These are phyloP conservation scores for Lagenorhynchus albirostris DNA, from an alignment of 2,113 vertebrate genomes.

Conservation along the genomic window DNA sequence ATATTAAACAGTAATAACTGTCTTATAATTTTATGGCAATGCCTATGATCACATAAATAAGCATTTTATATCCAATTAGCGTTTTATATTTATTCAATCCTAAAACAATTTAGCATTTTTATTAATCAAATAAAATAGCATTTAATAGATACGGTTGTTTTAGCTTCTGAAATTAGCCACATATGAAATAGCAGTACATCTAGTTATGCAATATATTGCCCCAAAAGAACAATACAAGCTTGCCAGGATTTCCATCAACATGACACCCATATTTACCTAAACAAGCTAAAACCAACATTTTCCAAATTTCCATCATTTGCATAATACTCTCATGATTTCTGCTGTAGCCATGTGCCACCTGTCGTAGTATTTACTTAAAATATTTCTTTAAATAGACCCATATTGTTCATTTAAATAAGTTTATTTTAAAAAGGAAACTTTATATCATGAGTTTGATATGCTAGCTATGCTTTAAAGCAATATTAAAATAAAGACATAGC, in stretches of 20 bases:
- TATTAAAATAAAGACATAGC: constrained; percentile 33
- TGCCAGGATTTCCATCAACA: constrained; percentile 37
- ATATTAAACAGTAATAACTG: constrained; percentile 77
- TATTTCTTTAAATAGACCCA: constrained; percentile 1
- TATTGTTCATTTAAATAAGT: constrained; percentile 30
- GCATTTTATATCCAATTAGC: constrained; percentile 77
- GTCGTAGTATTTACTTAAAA: neutral
- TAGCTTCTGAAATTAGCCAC: constrained; percentile 70
- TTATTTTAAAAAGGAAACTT: constrained; percentile 29
- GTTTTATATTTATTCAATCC: constrained; percentile 78
- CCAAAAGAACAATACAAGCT: constrained; percentile 60
- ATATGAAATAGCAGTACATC: constrained; percentile 69
- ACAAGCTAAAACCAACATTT: constrained; percentile 46
- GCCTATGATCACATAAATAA: constrained; percentile 75
- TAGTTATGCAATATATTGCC: constrained; percentile 62
- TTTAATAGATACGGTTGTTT: constrained; percentile 75
- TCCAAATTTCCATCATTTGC: constrained; percentile 8
- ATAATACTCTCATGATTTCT: constrained; percentile 16
- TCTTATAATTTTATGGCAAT: constrained; percentile 70
- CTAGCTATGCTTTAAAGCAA: neutral
- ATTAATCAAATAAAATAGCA: constrained; percentile 78
- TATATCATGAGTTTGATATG: neutral
- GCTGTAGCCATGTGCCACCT: neutral
- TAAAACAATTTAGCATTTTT: constrained; percentile 75
- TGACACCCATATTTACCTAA: constrained; percentile 38